Evolutionary conservation across 1,140 invertebrate species (phyloP).

Genomic region (Drosophila kikkawai): DNA sequence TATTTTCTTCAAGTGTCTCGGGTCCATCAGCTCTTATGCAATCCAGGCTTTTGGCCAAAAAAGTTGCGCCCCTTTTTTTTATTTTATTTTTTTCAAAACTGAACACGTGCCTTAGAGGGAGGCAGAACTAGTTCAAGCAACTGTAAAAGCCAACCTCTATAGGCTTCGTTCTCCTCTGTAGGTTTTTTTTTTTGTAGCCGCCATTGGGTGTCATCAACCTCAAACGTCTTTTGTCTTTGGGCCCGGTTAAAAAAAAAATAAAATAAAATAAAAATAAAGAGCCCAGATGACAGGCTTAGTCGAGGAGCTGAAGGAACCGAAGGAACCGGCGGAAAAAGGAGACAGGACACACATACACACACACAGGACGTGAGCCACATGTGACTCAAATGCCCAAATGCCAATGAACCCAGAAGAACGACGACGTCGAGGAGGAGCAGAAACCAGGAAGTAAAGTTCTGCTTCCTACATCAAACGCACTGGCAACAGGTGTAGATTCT

Average conservation of each 20-base stretch:
- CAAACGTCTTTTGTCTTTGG: conserved; percentile 71
- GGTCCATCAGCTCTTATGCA: conserved; percentile 65
- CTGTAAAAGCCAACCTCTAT: conserved; percentile 70
- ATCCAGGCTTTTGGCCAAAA: conserved; percentile 52
- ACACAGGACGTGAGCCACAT: conserved; percentile 75
- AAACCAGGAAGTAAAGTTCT: conserved; percentile 72
- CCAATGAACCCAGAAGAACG: conserved; percentile 66
- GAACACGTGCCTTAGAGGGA: conserved; percentile 44
- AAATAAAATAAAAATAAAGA: conserved; percentile 38
- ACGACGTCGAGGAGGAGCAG: conserved; percentile 11
- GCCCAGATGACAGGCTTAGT: conserved; percentile 71
- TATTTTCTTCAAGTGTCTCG: conserved; percentile 5
- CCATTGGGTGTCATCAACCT: conserved; percentile 73
- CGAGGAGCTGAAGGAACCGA: conserved; percentile 28
- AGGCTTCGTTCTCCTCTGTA: conserved; percentile 35
- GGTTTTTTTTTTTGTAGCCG: conserved; percentile 26
- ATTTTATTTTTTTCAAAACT: conserved; percentile 31
- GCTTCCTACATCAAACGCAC: conserved; percentile 42
- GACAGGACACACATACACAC: conserved; percentile 40
- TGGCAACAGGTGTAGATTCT: conserved; percentile 56
- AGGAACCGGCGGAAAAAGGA: conserved; percentile 12
- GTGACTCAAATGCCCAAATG: conserved; percentile 66
- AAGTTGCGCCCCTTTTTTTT: conserved; percentile 60
- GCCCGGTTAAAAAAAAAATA: conserved; percentile 32
- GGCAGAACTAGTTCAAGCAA: conserved; percentile 79